Conservation (phyloP, 2,797 vertebrate genomes). For the Tragopan temminckii region DNA sequence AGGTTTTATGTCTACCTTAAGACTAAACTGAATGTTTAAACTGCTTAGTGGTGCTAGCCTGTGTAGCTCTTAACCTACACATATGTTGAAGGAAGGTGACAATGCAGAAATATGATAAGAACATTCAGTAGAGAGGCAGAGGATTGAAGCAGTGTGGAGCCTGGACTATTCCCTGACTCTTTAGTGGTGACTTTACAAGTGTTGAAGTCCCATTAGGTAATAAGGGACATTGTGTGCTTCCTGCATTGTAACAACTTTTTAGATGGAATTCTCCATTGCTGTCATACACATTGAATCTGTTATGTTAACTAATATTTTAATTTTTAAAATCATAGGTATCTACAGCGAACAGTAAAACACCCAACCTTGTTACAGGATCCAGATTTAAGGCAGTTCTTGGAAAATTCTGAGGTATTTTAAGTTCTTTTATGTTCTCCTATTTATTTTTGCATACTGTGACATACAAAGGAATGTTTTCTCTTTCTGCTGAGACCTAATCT, state of each 20-base stretch:
- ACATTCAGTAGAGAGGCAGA: neutral
- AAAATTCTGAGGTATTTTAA: constrained; percentile 92
- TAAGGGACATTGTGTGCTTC: neutral
- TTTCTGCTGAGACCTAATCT: neutral
- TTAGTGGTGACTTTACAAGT: neutral
- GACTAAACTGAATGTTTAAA: neutral
- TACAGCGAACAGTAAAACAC: constrained; percentile 95
- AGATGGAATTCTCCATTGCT: neutral
- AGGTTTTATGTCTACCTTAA: neutral
- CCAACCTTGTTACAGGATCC: constrained; percentile 94
- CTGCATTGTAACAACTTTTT: neutral
- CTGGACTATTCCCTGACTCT: neutral
- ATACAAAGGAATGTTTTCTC: neutral
- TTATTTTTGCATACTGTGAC: neutral
- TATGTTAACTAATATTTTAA: constrained; percentile 12
- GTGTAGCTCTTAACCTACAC: neutral
- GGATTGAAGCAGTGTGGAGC: neutral
- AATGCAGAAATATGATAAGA: neutral
- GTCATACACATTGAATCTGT: neutral
- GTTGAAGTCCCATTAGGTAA: neutral
- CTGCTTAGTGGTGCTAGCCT: neutral
- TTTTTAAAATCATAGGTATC: constrained; percentile 86
- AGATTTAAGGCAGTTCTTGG: constrained; percentile 95
- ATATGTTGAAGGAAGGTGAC: neutral
- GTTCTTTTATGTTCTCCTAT: neutral